Base-by-base conservation (phyloP, 2,113 vertebrate species). In the Sander lucioperca region DNA sequence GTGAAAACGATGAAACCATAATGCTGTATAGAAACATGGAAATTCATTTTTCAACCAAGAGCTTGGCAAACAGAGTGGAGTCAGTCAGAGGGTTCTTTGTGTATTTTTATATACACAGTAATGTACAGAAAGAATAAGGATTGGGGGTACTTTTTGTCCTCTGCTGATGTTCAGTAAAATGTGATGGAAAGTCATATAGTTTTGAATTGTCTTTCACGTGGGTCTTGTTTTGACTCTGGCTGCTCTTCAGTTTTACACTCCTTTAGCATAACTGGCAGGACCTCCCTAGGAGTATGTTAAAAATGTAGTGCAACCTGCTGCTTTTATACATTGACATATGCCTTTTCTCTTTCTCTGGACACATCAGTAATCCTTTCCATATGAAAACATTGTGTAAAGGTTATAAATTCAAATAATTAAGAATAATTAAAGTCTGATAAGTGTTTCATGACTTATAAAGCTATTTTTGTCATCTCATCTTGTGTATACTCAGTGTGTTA, bases 1-100 rank as follows among this genome's bases (percentile, higher is more conserved):
- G 61, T 80, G 78, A 79, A 89, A 82, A 69, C 21, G 66, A 67
- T 68, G 39, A 66, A 90, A 74, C 57, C 15, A 2, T 75, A 66
- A 82, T 65, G 39, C 67, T 82, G 45, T 56, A 77, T 82, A 79
- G 66, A 50, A 88, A 80, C 61, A 47, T 39, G 67, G 23, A 71
- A 57, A 84, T 62, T 19, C 9, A 25, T 57, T 71, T 77, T 82
- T 79, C 33, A 74, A 21, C 65, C 71, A 54, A 48, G 66, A 72
- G 18, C 57, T 74, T 15, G 72, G 47, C 54, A 82, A 80, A 71
- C 62, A 62, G 47, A 64, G 47, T 27, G 5, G 30, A 59, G 23
- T 74, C 57, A 68, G 63, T 69, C 82, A 70, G 12, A 80, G 50
- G 56, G 48, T 25, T 77, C 19, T 51, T 63, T 82, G 19, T 85